Conservation (phyloP, 2,888 invertebrate species). For the Thyatira batis region DNA sequence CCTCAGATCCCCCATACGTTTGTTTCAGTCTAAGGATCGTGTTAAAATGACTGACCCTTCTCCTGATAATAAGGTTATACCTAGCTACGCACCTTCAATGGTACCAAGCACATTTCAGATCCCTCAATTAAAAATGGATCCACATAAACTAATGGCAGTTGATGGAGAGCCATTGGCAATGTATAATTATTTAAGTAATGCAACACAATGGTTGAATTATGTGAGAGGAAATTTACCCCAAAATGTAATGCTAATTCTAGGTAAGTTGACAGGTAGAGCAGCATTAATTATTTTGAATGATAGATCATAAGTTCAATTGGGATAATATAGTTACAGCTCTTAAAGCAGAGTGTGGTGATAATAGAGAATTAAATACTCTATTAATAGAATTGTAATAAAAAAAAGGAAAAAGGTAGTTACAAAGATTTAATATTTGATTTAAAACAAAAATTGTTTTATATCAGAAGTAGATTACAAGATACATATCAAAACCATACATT, state of each 20-base stretch:
- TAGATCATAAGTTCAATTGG: background rate
- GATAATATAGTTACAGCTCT: background rate
- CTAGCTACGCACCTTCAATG: background rate
- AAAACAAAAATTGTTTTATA: too few relatives aligned
- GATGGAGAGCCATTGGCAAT: background rate
- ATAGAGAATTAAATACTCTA: too few relatives aligned
- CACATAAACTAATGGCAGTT: background rate
- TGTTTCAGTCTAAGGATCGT: background rate
- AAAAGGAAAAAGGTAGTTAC: too few relatives aligned
- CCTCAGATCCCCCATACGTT: background rate
- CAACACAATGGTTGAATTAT: background rate
- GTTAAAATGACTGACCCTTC: background rate
- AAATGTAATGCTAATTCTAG: background rate
- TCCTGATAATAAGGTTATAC: background rate
- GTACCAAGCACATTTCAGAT: background rate
- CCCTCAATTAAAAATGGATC: background rate
- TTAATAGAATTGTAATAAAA: too few relatives aligned
- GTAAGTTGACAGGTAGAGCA: background rate
- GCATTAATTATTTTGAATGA: background rate
- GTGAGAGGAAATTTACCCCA: background rate
- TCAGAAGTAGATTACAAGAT: too few relatives aligned
- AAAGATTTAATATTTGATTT: too few relatives aligned
- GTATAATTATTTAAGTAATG: background rate
- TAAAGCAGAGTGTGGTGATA: too few relatives aligned
- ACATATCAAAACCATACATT: too few relatives aligned